These are phyloP conservation scores for Diarsia dahlii DNA, from an alignment of 2,888 invertebrate genomes.

Conservation along the genomic window DNA sequence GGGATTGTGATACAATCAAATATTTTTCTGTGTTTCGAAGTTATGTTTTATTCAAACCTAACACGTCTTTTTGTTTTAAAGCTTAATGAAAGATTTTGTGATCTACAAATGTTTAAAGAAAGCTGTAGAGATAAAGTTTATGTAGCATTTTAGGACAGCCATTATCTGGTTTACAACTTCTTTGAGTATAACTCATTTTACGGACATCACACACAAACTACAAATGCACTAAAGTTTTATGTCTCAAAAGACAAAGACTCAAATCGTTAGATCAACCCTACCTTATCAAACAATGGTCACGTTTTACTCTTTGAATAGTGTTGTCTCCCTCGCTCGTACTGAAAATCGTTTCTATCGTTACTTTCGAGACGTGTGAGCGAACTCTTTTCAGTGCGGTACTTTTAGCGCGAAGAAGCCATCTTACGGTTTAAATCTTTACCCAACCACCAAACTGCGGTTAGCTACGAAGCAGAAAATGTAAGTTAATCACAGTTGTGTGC, in stretches of 20 bases:
- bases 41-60: constrained; percentile 32
- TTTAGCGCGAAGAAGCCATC: not conserved
- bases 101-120: not conserved
- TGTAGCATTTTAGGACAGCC: not conserved
- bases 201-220: constrained; percentile 4
- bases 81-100: constrained; percentile 13
- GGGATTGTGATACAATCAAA: not conserved
- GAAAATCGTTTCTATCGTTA: not conserved
- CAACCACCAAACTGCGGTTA: constrained; percentile 10
- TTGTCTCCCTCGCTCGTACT: not conserved
- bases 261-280: not conserved
- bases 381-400: not conserved
- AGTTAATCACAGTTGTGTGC: constrained; percentile 8
- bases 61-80: constrained; percentile 15
- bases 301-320: not conserved
- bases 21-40: constrained; percentile 4
- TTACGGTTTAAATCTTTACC: not conserved
- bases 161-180: constrained; percentile 19
- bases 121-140: constrained; percentile 12
- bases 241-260: constrained; percentile 5
- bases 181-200: constrained; percentile 8
- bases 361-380: not conserved
- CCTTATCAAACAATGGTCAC: not conserved
- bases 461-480: constrained; percentile 28
- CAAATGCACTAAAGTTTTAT: constrained; percentile 32